phyloP scores from a whole-genome alignment of 2,888 invertebrate species.

The Nematopogon swammerdamellus region DNA sequence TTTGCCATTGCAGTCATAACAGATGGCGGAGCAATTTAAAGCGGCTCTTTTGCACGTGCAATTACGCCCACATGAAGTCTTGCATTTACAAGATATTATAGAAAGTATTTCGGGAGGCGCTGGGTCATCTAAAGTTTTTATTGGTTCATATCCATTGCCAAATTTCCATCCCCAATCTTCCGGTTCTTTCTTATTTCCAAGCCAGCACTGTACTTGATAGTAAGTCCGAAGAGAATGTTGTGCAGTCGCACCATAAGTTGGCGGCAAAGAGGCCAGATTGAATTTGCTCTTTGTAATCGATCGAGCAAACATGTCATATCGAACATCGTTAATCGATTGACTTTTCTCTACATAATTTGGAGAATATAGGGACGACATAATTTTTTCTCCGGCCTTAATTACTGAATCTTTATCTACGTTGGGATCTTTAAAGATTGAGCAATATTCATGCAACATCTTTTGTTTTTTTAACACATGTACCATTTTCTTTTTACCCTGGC shows the following conservation, averaged over 20 bases:
- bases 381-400: slow-evolving; percentile 8
- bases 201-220: too few species aligned
- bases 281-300: slow-evolving; percentile 6
- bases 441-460: slow-evolving; percentile 1
- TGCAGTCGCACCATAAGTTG: too few species aligned
- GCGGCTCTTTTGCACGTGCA: background rate
- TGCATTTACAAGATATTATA: too few species aligned
- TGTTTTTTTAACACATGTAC: slow-evolving; percentile 6
- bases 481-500: slow-evolving; percentile 12
- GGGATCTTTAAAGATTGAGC: slow-evolving; percentile 5
- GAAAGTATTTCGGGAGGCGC: too few species aligned
- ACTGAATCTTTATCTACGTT: slow-evolving; percentile 5
- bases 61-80: too few species aligned
- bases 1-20: background rate
- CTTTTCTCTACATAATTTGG: too few species aligned
- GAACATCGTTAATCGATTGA: slow-evolving; percentile 2
- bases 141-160: background rate
- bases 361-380: slow-evolving; percentile 11
- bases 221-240: too few species aligned
- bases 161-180: slow-evolving; percentile 11
- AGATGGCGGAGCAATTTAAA: background rate
- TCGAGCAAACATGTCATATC: slow-evolving; percentile 5
- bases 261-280: slow-evolving; percentile 5
- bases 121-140: too few species aligned
- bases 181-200: too few species aligned